Evolutionary conservation across 1,140 invertebrate genomes (phyloP).

Genomic region (Procambarus clarkii): DNA sequence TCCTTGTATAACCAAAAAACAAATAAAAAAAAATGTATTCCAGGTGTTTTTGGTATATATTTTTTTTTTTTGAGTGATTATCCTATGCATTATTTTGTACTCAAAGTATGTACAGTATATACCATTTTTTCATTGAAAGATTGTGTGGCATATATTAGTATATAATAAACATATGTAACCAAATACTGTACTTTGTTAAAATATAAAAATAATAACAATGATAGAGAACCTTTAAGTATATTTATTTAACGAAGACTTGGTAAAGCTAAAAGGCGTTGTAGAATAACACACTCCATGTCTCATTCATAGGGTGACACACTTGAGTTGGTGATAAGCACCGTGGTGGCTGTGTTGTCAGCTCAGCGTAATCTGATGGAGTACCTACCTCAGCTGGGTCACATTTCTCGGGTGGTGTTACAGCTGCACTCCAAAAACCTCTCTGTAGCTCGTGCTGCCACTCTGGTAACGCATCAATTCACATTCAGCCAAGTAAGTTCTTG

Average conservation of each 20-base stretch:
- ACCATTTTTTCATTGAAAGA: too few species aligned
- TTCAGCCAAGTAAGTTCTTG: slow-evolving; percentile 83
- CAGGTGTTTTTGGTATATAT: too few species aligned
- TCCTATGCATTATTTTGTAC: too few species aligned
- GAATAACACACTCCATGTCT: slow-evolving; percentile 72
- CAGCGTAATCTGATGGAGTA: slow-evolving; percentile 92
- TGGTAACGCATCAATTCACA: slow-evolving; percentile 90
- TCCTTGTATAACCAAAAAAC: too few species aligned
- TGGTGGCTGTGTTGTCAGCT: slow-evolving; percentile 88
- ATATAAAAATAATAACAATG: too few species aligned
- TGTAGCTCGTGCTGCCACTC: slow-evolving; percentile 84
- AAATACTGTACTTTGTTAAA: too few species aligned
- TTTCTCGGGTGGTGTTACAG: slow-evolving; percentile 90
- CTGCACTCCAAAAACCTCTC: slow-evolving; percentile 81
- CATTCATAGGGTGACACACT: slow-evolving; percentile 83
- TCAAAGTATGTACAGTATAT: too few species aligned
- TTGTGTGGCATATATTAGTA: too few species aligned
- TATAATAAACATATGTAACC: too few species aligned
- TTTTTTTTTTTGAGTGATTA: too few species aligned
- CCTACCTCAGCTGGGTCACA: slow-evolving; percentile 94
- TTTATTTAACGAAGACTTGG: neutral
- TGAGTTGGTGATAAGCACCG: slow-evolving; percentile 88
- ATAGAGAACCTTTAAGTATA: too few species aligned
- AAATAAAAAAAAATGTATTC: too few species aligned
- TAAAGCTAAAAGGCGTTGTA: neutral